These are phyloP conservation scores for Pholis gunnellus DNA, from an alignment of 2,113 vertebrate species.

Conservation along the genomic window DNA sequence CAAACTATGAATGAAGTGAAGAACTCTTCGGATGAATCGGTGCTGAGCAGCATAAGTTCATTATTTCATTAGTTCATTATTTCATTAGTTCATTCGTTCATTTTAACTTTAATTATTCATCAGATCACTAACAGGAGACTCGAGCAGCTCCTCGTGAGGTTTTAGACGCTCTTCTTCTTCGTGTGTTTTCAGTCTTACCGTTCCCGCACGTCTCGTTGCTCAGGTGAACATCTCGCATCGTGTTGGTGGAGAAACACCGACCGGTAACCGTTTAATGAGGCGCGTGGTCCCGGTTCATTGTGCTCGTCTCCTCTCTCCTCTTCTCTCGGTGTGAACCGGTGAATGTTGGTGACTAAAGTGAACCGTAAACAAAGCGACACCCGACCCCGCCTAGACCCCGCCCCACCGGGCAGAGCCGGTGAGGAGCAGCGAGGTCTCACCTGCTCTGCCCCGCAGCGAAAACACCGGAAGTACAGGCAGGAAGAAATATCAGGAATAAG, in stretches of 20 bases:
- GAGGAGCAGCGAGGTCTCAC: not conserved
- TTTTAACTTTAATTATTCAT: too few species aligned
- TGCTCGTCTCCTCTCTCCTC: not conserved
- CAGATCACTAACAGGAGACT: too few species aligned
- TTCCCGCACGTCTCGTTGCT: constrained; percentile 63
- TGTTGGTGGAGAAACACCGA: not conserved
- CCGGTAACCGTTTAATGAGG: not conserved
- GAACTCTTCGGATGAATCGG: too few species aligned
- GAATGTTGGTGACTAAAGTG: not conserved
- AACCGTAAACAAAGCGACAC: not conserved
- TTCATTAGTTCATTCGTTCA: too few species aligned
- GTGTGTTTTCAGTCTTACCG: constrained; percentile 55
- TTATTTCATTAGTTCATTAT: too few species aligned
- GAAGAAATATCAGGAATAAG: not conserved
- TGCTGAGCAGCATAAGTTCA: too few species aligned
- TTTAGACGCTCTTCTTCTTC: too few species aligned
- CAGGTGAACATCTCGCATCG: constrained; percentile 71
- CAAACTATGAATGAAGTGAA: too few species aligned
- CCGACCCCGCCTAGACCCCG: not conserved
- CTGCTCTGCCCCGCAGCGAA: too few species aligned
- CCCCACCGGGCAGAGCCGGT: not conserved
- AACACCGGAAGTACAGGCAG: not conserved
- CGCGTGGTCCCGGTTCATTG: not conserved
- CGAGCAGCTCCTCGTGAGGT: too few species aligned
- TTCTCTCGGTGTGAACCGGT: not conserved